Evolutionary conservation across 2,113 vertebrate species (phyloP).

Genomic region (western clawed frog (Xenopus tropicalis)): UCB_Xtro_10.0 CM004443.2:201786001-201786500

Average conservation of each 20-base stretch:
- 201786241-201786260: background rate
- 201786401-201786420: slow-evolving; percentile 4
- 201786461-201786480: slow-evolving; percentile 25
- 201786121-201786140: no score
- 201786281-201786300: background rate
- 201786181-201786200: no score
- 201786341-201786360: background rate
- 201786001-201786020: no score
- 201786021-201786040: no score
- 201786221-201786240: slow-evolving; percentile 18
- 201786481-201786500: slow-evolving; percentile 8
- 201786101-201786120: no score
- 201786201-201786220: background rate
- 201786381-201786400: background rate
- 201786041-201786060: no score
- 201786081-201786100: no score
- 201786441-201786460: slow-evolving; percentile 32
- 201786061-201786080: no score
- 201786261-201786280: background rate
- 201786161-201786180: no score
- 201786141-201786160: no score
- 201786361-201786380: background rate
- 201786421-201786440: slow-evolving; percentile 11
- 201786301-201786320: background rate
- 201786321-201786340: background rate